phyloP scores from a whole-genome alignment of 1,140 invertebrate genomes.

The Wiebesia pumilae region DNA sequence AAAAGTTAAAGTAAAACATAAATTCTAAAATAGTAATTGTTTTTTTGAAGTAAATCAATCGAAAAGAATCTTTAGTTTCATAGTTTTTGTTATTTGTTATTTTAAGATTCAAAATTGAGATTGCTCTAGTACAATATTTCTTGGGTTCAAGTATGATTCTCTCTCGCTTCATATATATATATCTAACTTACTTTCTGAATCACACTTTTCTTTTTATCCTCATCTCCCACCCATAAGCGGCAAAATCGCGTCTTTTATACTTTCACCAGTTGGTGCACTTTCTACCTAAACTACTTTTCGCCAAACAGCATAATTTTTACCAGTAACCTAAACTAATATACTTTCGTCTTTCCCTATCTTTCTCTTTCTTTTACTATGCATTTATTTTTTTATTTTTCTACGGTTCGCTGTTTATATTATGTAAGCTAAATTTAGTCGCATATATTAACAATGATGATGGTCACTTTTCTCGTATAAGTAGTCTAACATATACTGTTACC shows the following conservation, averaged over 20 bases:
- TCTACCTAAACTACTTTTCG: conserved; percentile 34
- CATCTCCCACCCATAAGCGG: background rate
- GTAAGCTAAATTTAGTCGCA: background rate
- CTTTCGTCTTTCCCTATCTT: background rate
- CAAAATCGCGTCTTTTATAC: conserved; percentile 9
- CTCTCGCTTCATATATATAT: background rate
- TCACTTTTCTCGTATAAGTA: background rate
- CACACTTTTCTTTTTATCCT: background rate
- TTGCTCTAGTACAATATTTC: background rate
- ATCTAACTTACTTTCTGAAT: background rate
- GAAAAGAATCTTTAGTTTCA: too few species aligned
- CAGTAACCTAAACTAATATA: background rate
- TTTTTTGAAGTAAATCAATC: background rate
- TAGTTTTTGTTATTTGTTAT: background rate
- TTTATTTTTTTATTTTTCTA: background rate
- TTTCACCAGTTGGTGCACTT: conserved; percentile 42
- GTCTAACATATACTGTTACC: background rate
- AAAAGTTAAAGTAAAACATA: background rate
- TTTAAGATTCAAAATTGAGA: background rate
- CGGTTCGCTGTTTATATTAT: background rate
- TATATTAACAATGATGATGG: background rate
- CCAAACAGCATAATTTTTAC: conserved; percentile 34
- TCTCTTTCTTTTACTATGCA: background rate
- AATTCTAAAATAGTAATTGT: background rate
- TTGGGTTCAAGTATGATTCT: background rate